Percentiles rank a stretch among this genome's conserved stretches.
Conservation (phyloP, 2,113 vertebrate genomes). For the Lipotes vexillifer region DNA sequence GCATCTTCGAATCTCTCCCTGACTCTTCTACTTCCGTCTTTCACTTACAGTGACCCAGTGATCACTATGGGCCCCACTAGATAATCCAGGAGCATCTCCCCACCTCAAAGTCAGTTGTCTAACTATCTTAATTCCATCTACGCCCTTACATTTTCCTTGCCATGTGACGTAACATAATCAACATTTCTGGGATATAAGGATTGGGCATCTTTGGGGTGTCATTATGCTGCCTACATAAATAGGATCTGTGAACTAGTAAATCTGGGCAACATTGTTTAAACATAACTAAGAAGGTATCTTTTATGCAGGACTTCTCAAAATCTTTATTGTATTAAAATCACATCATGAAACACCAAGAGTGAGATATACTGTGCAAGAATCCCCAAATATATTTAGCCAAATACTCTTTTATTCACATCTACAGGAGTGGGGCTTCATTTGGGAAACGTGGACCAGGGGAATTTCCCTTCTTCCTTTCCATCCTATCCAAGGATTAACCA, state of each 20-base stretch:
- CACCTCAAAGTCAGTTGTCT: background rate
- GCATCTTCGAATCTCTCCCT: background rate
- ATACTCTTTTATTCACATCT: background rate
- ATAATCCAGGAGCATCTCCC: background rate
- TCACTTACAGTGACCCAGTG: background rate
- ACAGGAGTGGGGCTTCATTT: background rate
- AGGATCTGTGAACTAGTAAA: background rate
- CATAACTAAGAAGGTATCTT: background rate
- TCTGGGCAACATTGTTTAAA: background rate
- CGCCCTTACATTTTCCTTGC: background rate
- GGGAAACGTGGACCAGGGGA: background rate
- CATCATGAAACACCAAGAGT: background rate
- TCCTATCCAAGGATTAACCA: background rate
- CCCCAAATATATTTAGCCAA: background rate
- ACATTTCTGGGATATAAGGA: background rate
- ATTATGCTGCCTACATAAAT: background rate
- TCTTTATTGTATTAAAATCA: background rate
- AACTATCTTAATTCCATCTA: background rate
- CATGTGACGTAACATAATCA: background rate
- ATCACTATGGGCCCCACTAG: background rate
- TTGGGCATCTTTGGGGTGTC: background rate
- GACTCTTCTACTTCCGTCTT: background rate
- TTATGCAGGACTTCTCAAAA: background rate
- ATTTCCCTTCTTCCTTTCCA: background rate
- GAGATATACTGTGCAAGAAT: background rate